Percentiles rank a stretch among this genome's conserved stretches.
Evolutionary conservation across 2,888 invertebrate species (phyloP).

Genomic region (Lacanobia wlatinum): DNA sequence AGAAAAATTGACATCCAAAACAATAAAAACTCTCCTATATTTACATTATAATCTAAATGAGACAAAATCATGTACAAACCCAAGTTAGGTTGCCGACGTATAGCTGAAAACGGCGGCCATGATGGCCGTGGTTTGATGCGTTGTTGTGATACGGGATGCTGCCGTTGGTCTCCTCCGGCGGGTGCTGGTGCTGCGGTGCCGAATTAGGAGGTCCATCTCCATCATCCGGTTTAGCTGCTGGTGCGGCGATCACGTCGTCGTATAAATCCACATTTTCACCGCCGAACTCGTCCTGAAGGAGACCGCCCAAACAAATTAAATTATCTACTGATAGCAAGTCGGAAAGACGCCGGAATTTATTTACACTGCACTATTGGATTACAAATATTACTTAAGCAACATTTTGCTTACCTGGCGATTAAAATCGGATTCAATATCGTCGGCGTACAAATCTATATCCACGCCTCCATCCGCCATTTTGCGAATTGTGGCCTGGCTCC

Average conservation of each 20-base stretch:
- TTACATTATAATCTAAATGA: constrained; percentile 84
- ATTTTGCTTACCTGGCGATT: constrained; percentile 84
- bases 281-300: constrained; percentile 94
- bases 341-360: constrained; percentile 38
- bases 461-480: constrained; percentile 98
- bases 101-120: constrained; percentile 96
- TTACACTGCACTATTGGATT: background rate
- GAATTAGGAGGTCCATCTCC: constrained; percentile 91
- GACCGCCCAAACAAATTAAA: constrained; percentile 66
- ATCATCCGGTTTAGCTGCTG: constrained; percentile 91
- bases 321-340: constrained; percentile 2
- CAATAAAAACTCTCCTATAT: constrained; percentile 79
- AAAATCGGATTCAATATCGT: constrained; percentile 99
- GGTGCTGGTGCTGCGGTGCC: constrained; percentile 88
- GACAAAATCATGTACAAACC: constrained; percentile 92
- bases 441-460: constrained; percentile 99
- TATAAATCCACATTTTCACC: constrained; percentile 98
- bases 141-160: constrained; percentile 93
- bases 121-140: constrained; percentile 93
- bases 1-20: constrained; percentile 75
- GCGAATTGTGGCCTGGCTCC: constrained; percentile 67
- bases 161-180: constrained; percentile 93
- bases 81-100: constrained; percentile 99
- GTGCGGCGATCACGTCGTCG: constrained; percentile 98
- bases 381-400: constrained; percentile 66